These are phyloP conservation scores for Steinernema hermaphroditum DNA, from an alignment of 2,888 invertebrate genomes.

Conservation along the genomic window DNA sequence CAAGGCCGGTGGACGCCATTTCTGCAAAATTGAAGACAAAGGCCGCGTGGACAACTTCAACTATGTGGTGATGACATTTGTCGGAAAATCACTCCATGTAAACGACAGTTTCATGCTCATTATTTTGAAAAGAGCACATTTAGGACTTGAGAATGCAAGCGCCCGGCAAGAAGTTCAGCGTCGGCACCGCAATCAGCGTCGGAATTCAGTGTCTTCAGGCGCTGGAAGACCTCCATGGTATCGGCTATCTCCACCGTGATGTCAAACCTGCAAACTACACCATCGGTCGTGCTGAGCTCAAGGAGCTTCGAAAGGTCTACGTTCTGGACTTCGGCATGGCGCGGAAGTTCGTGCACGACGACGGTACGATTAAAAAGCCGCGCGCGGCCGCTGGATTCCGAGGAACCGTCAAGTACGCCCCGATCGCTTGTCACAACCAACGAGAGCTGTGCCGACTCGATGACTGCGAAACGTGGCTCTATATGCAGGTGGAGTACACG, in stretches of 20 bases:
- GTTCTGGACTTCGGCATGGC: conserved; percentile 51
- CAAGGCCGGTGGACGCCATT: conserved; percentile 35
- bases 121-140: not conserved
- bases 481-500: conserved; percentile 54
- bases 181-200: conserved; percentile 53
- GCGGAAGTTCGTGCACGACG: conserved; percentile 56
- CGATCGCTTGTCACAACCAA: conserved; percentile 39
- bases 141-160: not conserved
- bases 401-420: conserved; percentile 42
- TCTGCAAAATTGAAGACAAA: conserved; percentile 42
- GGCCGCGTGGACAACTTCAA: conserved; percentile 39
- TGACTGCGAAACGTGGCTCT: conserved; percentile 60
- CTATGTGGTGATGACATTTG: conserved; percentile 45
- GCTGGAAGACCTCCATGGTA: conserved; percentile 44
- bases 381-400: conserved; percentile 42
- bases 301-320: conserved; percentile 50
- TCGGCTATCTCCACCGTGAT: conserved; percentile 42
- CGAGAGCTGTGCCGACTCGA: conserved; percentile 48
- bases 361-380: conserved; percentile 46
- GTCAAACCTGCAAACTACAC: conserved; percentile 51
- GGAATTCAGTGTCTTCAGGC: conserved; percentile 55
- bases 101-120: too few species aligned
- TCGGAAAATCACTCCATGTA: conserved; percentile 34
- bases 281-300: conserved; percentile 55
- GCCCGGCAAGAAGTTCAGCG: conserved; percentile 40